Percentiles rank a stretch among this genome's conserved stretches.
These are phyloP conservation scores for Poeciliopsis prolifica DNA, from an alignment of 2,113 vertebrate genomes.

Conservation along the genomic window DNA sequence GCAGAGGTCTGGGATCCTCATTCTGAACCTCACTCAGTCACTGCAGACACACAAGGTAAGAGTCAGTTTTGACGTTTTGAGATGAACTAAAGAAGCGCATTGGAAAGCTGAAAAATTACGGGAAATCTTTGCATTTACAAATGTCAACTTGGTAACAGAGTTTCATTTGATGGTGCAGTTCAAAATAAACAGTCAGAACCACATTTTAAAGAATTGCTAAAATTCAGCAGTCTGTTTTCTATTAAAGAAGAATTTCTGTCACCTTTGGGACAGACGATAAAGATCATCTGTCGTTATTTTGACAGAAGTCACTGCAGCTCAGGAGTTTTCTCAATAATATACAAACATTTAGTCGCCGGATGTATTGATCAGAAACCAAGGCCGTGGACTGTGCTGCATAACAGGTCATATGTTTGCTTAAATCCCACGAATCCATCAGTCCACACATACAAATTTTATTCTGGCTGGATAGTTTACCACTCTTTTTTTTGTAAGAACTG, in stretches of 20 bases:
- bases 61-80: conserved; percentile 18
- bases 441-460: conserved; percentile 36
- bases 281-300: no score
- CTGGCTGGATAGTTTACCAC: not conserved
- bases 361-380: conserved; percentile 64
- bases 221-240: not conserved
- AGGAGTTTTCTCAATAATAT: not conserved
- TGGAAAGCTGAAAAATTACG: not conserved
- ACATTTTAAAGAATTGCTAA: not conserved
- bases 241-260: no score
- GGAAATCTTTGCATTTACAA: not conserved
- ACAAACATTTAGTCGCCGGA: conserved; percentile 2
- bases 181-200: not conserved
- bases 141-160: not conserved
- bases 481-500: not conserved
- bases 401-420: conserved; percentile 63
- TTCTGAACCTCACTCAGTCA: conserved; percentile 35
- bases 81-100: not conserved
- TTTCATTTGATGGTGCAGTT: not conserved
- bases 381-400: conserved; percentile 57
- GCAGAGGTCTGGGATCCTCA: conserved; percentile 43
- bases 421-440: conserved; percentile 54
- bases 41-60: conserved; percentile 60
- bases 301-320: not conserved
- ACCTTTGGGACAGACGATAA: no score